Evolutionary conservation across 2,888 invertebrate species (phyloP), one percentile per base, ranked within the genome.

Genomic region (Xanthorhoe spadicearia): DNA sequence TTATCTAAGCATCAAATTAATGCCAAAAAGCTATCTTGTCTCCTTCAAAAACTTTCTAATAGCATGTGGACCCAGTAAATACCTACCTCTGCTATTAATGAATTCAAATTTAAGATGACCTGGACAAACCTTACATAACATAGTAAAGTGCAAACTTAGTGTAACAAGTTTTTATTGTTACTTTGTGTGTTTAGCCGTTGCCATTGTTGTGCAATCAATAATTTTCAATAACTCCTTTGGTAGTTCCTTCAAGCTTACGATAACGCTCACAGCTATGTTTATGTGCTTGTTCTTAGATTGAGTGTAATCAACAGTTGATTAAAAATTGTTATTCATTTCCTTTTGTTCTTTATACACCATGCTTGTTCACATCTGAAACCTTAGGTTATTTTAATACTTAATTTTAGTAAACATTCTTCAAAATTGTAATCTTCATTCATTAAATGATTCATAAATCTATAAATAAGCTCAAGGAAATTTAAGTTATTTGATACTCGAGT

Each of bases 121-220:
- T 77, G 74, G 71, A 72, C 64, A 75, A 73, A 69, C 64, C 70
- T 81, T 81, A 73, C 77, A 77, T 79, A 79, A 79, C 74, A 77
- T 72, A 72, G 69, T 74, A 67, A 77, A 81, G 74, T 77, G 64
- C 67, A 43, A 70, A 73, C 75, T 75, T 78, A 77, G 76, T 80
- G 77, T 76, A 77, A 76, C 78, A 83, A 85, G 79, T 84, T 87
- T 86, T 86, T 84, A 87, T 87, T 87, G 87, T 88, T 87, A 81
- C 78, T 83, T n/a, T 80, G 80, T 80, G 73, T 86, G 86, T 87
- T 72, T 77, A 63, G 82, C 85, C 85, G 69, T 77, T 57, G 81
- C 85, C 86, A 89, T 90, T 91, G 90, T 92, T 91, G 87, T 87
- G 89, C 83, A 92, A 92, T 90, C 88, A 88, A 87, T 77, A 85